Conservation (phyloP, 2,113 vertebrate species). For the Amblyornis subalaris region DNA sequence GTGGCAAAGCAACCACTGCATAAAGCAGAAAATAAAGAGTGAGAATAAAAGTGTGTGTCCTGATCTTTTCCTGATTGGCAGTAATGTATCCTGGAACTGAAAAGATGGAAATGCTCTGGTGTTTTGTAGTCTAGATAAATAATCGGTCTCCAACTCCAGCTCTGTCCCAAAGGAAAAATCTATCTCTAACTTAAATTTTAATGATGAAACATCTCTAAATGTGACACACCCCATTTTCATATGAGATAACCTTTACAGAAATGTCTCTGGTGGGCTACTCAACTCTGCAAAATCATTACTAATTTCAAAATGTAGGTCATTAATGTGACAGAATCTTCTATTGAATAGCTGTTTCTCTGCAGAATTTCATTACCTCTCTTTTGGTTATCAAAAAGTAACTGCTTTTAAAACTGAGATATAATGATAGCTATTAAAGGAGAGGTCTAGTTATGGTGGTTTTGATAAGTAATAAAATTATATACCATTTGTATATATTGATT, state of each 20-base stretch:
- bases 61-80: not conserved
- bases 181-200: not conserved
- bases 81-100: not conserved
- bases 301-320: not conserved
- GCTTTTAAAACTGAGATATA: not conserved
- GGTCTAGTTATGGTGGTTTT: not conserved
- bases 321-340: not conserved
- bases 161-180: not conserved
- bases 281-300: not conserved
- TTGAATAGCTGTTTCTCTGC: not conserved
- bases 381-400: not conserved
- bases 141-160: not conserved
- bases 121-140: not conserved
- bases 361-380: not conserved
- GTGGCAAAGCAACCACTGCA: not conserved
- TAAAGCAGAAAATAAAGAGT: not conserved
- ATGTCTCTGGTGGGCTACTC: not conserved
- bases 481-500: not conserved
- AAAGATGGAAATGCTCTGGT: not conserved
- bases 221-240: not conserved
- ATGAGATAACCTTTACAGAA: not conserved
- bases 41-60: not conserved
- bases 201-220: not conserved
- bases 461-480: not conserved
- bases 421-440: not conserved